Evolutionary conservation across 2,113 vertebrate genomes (phyloP), one percentile per base, ranked within the genome.

Genomic region (Menura novaehollandiae): DNA sequence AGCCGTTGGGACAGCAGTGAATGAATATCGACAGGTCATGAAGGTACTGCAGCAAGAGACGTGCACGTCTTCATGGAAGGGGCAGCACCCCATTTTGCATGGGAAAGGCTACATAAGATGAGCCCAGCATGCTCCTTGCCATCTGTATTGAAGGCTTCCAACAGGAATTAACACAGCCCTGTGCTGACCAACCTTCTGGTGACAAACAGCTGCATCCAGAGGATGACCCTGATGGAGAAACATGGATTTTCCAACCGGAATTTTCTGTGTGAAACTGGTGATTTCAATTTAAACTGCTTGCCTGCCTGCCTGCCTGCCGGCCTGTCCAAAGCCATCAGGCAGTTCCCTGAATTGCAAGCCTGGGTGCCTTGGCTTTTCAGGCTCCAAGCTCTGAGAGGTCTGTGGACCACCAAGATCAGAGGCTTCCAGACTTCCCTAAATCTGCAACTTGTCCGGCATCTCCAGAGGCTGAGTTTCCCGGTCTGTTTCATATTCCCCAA

Each of bases 141-240:
- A 9, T 32, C 66, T 88, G 73, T 3, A 3, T 30, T 73, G 43
- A 33, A 58, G 24, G 24, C 3, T 16, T 33, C 30, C 63, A 51
- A 27, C 26, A 60, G 63, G 33, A 52, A 32, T 66, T 77, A 79
- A 55, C 0, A 3, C 41, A 84, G 6, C 11, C 43, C 43, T 76
- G 14, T 13, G 46, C 46, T 66, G 39, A 56, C 17, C 77, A 73
- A 49, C 32, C 46, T 76, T 77, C 64, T 69, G 24, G 18, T 56
- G 63, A 24, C 53, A 51, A 85, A 55, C 35, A 83, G 27, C 33
- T 63, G 52, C 58, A 49, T 49, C 60, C 52, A 74, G 26, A 13
- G 8, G 1, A 5, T 16, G 24, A 53, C 17, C n/a, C 14, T 2
- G 1, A 2, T 47, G 0, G 1, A 87, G 66, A 82, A 93, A 59